Conservation (phyloP, 2,888 invertebrate genomes). For the Cryptus armator region DNA sequence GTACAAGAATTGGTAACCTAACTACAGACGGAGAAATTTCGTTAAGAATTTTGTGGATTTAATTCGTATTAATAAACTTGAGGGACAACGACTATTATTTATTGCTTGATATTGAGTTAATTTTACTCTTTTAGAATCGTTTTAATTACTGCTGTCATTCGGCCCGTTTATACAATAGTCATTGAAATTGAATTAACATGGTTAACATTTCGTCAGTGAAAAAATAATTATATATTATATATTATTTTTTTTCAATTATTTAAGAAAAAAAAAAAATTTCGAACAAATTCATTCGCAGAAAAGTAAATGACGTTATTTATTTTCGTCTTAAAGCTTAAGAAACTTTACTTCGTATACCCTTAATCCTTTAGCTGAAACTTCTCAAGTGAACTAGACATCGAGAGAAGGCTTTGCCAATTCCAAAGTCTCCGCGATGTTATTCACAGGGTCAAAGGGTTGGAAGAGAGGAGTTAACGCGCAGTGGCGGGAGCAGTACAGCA, state of each 20-base stretch:
- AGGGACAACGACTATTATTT: too few relatives aligned
- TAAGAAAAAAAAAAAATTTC: not conserved
- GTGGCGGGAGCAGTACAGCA: conserved; percentile 52
- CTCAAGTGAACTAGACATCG: conserved; percentile 46
- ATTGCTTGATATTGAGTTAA: too few relatives aligned
- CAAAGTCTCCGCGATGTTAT: conserved; percentile 64
- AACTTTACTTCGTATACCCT: conserved; percentile 12
- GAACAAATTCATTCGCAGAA: not conserved
- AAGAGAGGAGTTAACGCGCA: conserved; percentile 58
- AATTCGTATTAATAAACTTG: too few relatives aligned
- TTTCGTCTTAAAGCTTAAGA: not conserved
- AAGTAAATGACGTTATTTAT: not conserved
- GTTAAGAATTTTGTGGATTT: too few relatives aligned
- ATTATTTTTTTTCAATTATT: too few relatives aligned
- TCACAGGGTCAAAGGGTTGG: conserved; percentile 68
- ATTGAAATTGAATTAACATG: too few relatives aligned
- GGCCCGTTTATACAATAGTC: too few relatives aligned
- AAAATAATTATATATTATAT: too few relatives aligned
- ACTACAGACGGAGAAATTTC: too few relatives aligned
- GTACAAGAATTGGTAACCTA: too few relatives aligned
- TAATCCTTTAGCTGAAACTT: conserved; percentile 61
- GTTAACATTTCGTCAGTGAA: too few relatives aligned
- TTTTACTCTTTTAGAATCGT: not conserved
- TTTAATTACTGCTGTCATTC: not conserved
- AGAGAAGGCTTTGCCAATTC: conserved; percentile 45